Percentiles rank a stretch among this genome's conserved stretches.
Conservation (phyloP, 2,888 invertebrate genomes). For the Oeneis ivallda region DNA sequence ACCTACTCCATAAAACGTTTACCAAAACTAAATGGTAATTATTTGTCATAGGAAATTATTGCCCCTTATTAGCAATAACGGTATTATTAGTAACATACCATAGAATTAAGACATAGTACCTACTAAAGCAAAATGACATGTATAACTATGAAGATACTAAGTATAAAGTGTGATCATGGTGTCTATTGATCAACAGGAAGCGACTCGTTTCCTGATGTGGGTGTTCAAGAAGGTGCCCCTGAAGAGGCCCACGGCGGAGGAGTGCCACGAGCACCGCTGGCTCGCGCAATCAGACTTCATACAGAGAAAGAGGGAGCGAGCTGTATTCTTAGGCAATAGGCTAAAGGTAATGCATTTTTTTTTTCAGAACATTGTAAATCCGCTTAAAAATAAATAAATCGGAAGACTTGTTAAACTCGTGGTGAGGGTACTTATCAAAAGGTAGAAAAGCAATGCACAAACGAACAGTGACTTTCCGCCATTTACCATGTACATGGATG, state of each 20-base stretch:
- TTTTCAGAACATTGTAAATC: too few relatives aligned
- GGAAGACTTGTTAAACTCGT: too few relatives aligned
- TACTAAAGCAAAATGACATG: background rate
- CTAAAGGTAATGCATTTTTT: slow-evolving; percentile 82
- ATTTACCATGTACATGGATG: too few relatives aligned
- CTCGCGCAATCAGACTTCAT: slow-evolving; percentile 95
- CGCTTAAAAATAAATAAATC: too few relatives aligned
- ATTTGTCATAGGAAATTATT: background rate
- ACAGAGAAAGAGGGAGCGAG: slow-evolving; percentile 94
- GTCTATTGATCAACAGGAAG: slow-evolving; percentile 54
- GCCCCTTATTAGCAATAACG: too few relatives aligned
- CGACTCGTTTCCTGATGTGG: slow-evolving; percentile 93
- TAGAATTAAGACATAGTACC: too few relatives aligned
- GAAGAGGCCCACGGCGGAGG: slow-evolving; percentile 97
- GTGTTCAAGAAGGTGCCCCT: slow-evolving; percentile 96
- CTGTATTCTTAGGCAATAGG: slow-evolving; percentile 91
- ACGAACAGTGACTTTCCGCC: too few relatives aligned
- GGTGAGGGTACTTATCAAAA: too few relatives aligned
- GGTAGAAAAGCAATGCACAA: too few relatives aligned
- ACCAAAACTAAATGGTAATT: background rate
- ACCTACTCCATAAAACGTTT: background rate
- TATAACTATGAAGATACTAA: background rate
- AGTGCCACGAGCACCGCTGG: slow-evolving; percentile 98
- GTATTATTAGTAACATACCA: background rate
- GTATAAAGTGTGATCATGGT: background rate